A percentile compares a stretch with the other conserved stretches of the same genome.
Conservation (phyloP, 2,888 invertebrate genomes). For the Andricus curvator region DNA sequence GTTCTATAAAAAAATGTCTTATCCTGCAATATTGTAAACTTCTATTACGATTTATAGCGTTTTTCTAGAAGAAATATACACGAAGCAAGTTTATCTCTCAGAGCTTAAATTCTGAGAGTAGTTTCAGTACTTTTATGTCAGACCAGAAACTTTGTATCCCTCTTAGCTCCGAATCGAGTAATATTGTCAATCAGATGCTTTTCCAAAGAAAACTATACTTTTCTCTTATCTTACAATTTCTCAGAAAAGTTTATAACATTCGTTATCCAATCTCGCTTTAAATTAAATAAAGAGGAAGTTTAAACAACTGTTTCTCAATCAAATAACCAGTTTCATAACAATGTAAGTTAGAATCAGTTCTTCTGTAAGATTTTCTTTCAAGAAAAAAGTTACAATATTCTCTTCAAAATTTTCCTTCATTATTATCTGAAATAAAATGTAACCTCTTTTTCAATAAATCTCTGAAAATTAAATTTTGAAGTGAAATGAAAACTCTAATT, state of each 20-base stretch:
- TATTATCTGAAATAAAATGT: not conserved
- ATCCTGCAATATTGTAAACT: not conserved
- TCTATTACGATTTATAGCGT: not conserved
- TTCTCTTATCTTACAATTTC: slow-evolving; percentile 19
- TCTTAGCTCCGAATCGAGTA: not conserved
- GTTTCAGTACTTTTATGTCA: slow-evolving; percentile 35
- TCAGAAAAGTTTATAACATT: not conserved
- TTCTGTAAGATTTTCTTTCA: not conserved
- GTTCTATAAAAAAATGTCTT: too few relatives aligned
- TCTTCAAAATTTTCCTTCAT: not conserved
- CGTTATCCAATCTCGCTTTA: not conserved
- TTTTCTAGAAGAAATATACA: not conserved
- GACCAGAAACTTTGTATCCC: slow-evolving; percentile 30
- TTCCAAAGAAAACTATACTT: slow-evolving; percentile 25
- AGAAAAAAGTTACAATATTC: not conserved
- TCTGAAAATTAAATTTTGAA: too few relatives aligned
- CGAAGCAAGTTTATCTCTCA: not conserved
- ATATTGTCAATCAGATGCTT: slow-evolving; percentile 31
- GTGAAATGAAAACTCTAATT: too few relatives aligned
- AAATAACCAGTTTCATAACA: not conserved
- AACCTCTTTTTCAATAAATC: not conserved
- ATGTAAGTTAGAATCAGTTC: not conserved
- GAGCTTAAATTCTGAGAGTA: slow-evolving; percentile 29
- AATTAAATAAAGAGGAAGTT: not conserved
- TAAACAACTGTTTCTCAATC: not conserved